Conservation (phyloP, 2,113 vertebrate species). For the Prionailurus bengalensis region DNA sequence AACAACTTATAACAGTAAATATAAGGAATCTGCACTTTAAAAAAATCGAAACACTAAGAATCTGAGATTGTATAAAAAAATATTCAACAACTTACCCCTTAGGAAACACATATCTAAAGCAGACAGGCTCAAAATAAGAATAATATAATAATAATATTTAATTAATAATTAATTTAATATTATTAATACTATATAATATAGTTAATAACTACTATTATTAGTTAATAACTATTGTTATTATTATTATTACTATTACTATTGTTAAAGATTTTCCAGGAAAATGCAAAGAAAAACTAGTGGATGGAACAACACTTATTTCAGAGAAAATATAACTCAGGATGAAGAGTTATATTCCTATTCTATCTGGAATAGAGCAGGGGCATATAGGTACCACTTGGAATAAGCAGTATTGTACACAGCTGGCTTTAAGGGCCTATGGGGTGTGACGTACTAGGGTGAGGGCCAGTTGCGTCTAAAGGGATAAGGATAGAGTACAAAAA, state of each 20-base stretch:
- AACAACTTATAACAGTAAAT: neutral
- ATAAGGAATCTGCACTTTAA: neutral
- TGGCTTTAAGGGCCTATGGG: neutral
- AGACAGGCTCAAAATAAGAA: neutral
- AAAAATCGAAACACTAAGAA: neutral
- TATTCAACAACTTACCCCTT: neutral
- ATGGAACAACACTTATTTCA: neutral
- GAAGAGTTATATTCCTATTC: neutral
- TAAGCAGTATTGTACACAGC: neutral
- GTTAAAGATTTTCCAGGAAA: neutral
- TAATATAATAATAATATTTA: neutral
- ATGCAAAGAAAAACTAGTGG: neutral
- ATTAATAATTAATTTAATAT: no score
- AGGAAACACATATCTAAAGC: neutral
- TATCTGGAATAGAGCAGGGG: neutral
- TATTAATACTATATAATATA: neutral
- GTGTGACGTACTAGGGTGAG: neutral
- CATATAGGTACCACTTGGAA: neutral
- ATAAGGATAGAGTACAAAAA: neutral
- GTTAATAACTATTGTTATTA: neutral
- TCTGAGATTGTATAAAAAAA: neutral
- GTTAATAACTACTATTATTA: neutral
- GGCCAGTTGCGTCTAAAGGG: neutral
- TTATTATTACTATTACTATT: neutral
- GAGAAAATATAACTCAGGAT: neutral